Evolutionary conservation across 2,888 invertebrate genomes (phyloP).

Genomic region (Netelia fuscicornis): DNA sequence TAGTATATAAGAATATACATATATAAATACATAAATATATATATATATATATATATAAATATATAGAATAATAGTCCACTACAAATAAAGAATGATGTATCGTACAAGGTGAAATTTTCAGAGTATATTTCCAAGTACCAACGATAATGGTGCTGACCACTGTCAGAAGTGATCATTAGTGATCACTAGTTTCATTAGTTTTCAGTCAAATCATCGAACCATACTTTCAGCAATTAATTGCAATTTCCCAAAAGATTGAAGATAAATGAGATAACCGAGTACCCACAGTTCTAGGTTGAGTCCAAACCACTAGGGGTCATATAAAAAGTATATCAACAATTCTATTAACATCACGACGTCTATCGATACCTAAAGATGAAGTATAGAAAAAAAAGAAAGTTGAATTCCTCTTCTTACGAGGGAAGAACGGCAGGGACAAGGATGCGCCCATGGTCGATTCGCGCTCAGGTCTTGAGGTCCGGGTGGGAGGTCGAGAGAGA

Average conservation of each 20-base stretch:
- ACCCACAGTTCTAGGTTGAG: no score
- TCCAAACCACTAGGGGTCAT: no score
- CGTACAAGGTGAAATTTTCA: conserved; percentile 18
- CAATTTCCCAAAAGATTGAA: no score
- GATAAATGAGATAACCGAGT: no score
- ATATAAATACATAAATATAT: conserved; percentile 49
- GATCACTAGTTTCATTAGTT: no score
- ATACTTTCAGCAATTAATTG: no score
- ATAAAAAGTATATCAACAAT: no score
- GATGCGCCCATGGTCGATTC: conserved; percentile 52
- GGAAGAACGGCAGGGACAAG: conserved; percentile 11
- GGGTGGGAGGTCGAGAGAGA: conserved; percentile 50
- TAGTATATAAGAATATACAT: conserved; percentile 43
- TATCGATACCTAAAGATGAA: neutral
- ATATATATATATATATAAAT: conserved; percentile 41
- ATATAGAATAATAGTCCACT: conserved; percentile 43
- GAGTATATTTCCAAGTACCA: neutral
- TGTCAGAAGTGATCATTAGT: neutral
- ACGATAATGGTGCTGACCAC: neutral
- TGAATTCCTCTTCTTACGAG: conserved; percentile 19
- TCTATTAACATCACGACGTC: no score
- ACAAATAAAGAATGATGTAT: conserved; percentile 49
- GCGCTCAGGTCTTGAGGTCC: conserved; percentile 5
- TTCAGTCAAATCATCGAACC: no score
- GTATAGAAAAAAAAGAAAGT: neutral